Conservation (phyloP, 2,113 vertebrate species). For the Synchiropus splendidus region DNA sequence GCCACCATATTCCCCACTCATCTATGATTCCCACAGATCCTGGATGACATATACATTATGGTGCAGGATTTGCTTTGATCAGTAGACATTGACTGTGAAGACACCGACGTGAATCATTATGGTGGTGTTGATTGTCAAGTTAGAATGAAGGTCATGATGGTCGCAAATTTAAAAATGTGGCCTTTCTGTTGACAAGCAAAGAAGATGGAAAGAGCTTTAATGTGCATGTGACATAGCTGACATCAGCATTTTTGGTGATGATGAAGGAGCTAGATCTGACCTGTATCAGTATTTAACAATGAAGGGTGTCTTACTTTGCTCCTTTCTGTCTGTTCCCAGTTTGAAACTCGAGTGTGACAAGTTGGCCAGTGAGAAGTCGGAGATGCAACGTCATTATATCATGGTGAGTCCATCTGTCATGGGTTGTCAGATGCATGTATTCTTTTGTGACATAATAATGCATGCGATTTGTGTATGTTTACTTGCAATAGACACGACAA, state of each 20-base stretch:
- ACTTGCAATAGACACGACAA: too few relatives aligned
- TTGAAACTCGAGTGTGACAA: conserved; percentile 94
- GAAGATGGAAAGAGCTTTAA: too few relatives aligned
- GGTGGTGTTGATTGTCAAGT: conserved; percentile 4
- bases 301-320: conserved; percentile 22
- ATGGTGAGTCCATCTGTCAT: conserved; percentile 76
- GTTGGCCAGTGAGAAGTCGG: conserved; percentile 92
- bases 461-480: too few relatives aligned
- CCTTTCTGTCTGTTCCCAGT: conserved; percentile 41
- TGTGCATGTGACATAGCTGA: too few relatives aligned
- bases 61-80: conserved; percentile 25
- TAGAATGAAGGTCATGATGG: conserved; percentile 2
- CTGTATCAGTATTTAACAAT: conserved; percentile 37
- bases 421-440: too few relatives aligned
- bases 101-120: neutral
- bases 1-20: conserved; percentile 31
- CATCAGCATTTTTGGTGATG: conserved; percentile 3
- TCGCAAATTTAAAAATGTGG: too few relatives aligned
- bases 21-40: conserved; percentile 19
- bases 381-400: conserved; percentile 96
- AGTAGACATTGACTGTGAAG: conserved; percentile 3
- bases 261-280: conserved; percentile 22
- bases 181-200: too few relatives aligned
- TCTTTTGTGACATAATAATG: too few relatives aligned
- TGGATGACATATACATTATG: conserved; percentile 3